Conservation (phyloP, 2,797 vertebrate genomes). For the Phataginus tetradactyla region DNA sequence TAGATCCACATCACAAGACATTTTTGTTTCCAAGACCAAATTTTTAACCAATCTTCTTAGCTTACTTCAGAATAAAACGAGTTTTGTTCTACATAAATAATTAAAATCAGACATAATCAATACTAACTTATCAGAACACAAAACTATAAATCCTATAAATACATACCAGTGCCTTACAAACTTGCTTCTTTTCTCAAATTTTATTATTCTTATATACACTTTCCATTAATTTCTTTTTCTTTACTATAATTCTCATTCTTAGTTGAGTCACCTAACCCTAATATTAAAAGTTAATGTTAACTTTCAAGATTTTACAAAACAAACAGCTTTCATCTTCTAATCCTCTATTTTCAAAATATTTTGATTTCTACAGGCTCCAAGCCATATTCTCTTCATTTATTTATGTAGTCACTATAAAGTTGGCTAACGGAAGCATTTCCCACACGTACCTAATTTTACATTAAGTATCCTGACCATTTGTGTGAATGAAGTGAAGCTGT, state of each 20-base stretch:
- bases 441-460: not conserved
- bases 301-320: not conserved
- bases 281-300: not conserved
- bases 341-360: constrained; percentile 17
- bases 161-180: not conserved
- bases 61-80: not conserved
- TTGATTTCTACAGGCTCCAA: not conserved
- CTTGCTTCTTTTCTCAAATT: not conserved
- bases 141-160: not conserved
- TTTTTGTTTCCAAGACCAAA: not conserved
- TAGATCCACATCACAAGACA: not conserved
- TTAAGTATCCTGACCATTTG: not conserved
- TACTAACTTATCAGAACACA: not conserved
- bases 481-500: not conserved
- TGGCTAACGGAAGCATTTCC: not conserved
- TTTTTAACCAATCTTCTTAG: not conserved
- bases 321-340: not conserved
- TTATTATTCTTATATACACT: not conserved
- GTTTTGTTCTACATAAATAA: not conserved
- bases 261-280: not conserved
- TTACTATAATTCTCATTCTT: constrained; percentile 13
- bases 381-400: not conserved
- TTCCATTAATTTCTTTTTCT: constrained; percentile 29
- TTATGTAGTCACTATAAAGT: not conserved
- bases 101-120: not conserved